These are phyloP conservation scores for Halyomorpha halys DNA, from an alignment of 1,140 invertebrate genomes.

Conservation along the genomic window DNA sequence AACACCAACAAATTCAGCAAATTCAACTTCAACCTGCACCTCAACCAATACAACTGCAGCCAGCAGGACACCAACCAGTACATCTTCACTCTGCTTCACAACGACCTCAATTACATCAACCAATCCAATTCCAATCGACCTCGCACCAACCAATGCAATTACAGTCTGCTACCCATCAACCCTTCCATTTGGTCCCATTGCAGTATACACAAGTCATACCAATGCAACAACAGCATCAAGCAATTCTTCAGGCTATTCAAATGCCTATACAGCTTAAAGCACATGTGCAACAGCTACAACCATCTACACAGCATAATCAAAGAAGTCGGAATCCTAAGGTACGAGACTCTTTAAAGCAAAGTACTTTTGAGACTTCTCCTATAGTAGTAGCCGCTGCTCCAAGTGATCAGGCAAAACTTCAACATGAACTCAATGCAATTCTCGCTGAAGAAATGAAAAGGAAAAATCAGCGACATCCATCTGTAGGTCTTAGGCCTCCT, in stretches of 20 bases:
- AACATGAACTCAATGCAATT: conserved; percentile 23
- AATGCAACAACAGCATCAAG: too few relatives aligned
- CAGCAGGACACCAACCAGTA: not conserved
- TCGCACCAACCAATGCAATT: too few relatives aligned
- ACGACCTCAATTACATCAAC: too few relatives aligned
- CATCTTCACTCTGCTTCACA: too few relatives aligned
- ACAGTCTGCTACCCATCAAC: too few relatives aligned
- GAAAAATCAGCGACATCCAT: conserved; percentile 21
- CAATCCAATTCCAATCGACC: too few relatives aligned
- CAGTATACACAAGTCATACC: too few relatives aligned
- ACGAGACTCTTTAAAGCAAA: conserved; percentile 8
- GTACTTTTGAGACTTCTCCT: conserved; percentile 9
- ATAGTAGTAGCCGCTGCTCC: conserved; percentile 14
- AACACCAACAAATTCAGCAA: conserved; percentile 9
- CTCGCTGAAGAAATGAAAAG: conserved; percentile 25
- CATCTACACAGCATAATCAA: too few relatives aligned
- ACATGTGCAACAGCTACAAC: too few relatives aligned
- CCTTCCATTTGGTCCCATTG: too few relatives aligned
- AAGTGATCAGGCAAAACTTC: conserved; percentile 12
- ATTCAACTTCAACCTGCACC: conserved; percentile 9
- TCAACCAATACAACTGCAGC: not conserved
- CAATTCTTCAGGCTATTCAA: too few relatives aligned
- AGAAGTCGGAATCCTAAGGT: not conserved
- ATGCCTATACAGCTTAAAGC: too few relatives aligned
- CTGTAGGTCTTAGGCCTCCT: conserved; percentile 19